Conservation (phyloP, 2,797 vertebrate genomes). For the Arrhamphus sclerolepis region DNA sequence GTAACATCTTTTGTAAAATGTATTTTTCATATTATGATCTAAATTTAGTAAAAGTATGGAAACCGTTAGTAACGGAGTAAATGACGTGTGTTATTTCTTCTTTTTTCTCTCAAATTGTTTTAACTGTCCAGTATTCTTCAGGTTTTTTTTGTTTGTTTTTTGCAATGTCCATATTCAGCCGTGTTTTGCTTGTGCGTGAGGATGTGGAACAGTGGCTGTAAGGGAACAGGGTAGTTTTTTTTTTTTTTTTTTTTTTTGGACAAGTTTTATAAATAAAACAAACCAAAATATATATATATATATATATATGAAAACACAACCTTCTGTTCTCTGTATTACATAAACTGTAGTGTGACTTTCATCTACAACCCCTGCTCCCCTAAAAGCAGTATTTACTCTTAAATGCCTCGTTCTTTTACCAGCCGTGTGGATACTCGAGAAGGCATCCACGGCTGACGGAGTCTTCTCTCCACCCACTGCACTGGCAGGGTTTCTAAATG, state of each 20-base stretch:
- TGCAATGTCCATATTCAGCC: conserved; percentile 63
- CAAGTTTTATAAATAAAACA: conserved; percentile 24
- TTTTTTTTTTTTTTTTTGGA: no score
- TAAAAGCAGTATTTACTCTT: conserved; percentile 43
- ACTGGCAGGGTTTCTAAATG: conserved; percentile 55
- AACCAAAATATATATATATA: background rate
- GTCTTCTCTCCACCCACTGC: conserved; percentile 43
- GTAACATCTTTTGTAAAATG: conserved; percentile 36
- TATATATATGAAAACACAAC: conserved; percentile 1
- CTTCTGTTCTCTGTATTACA: conserved; percentile 30
- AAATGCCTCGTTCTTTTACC: conserved; percentile 2
- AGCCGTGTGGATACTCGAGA: conserved; percentile 40
- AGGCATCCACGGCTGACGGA: conserved; percentile 50
- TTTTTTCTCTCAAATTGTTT: conserved; percentile 52
- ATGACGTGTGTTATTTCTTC: conserved; percentile 22
- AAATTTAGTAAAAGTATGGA: conserved; percentile 36
- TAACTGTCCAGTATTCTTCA: conserved; percentile 71
- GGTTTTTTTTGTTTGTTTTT: conserved; percentile 61
- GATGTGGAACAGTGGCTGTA: conserved; percentile 55
- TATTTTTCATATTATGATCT: conserved; percentile 45
- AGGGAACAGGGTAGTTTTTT: conserved; percentile 54
- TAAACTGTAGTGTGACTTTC: conserved; percentile 46
- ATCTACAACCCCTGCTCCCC: conserved; percentile 31
- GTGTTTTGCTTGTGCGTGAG: conserved; percentile 64
- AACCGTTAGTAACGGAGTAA: conserved; percentile 12